A percentile compares a stretch with the other conserved stretches of the same genome.
These are phyloP conservation scores for Morphnarchus princeps DNA, from an alignment of 2,113 vertebrate species.

Conservation along the genomic window DNA sequence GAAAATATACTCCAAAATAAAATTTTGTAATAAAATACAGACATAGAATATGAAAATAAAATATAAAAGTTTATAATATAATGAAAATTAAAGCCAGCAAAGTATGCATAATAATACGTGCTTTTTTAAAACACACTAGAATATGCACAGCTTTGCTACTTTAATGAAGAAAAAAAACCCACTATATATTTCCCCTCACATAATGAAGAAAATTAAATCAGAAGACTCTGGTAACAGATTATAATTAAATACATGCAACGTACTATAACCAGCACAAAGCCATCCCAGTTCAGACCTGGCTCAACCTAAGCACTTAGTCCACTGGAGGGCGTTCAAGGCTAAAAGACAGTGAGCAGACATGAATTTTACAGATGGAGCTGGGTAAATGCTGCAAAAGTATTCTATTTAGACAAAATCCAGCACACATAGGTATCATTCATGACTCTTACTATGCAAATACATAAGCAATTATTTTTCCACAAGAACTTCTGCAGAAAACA, in stretches of 20 bases:
- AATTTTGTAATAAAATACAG: not conserved
- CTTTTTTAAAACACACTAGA: not conserved
- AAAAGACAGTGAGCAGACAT: not conserved
- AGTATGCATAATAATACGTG: not conserved
- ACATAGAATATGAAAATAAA: not conserved
- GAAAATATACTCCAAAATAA: not conserved
- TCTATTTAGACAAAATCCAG: not conserved
- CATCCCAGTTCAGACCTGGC: not conserved
- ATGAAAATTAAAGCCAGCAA: not conserved
- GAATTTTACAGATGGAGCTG: not conserved
- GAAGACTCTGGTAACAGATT: not conserved
- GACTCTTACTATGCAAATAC: not conserved
- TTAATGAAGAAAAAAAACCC: not conserved
- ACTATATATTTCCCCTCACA: not conserved
- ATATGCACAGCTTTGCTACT: not conserved
- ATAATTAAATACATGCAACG: not conserved
- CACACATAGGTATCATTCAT: not conserved
- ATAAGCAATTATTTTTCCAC: not conserved
- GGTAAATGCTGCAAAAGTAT: not conserved
- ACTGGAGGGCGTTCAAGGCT: constrained; percentile 51
- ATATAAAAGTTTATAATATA: not conserved
- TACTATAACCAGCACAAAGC: not conserved
- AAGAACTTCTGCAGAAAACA: not conserved
- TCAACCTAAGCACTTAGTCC: not conserved
- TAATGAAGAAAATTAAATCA: not conserved